A percentile compares a stretch with the other conserved stretches of the same genome.
Evolutionary conservation across 2,888 invertebrate species (phyloP).

Genomic region (Microdon myrmicae): DNA sequence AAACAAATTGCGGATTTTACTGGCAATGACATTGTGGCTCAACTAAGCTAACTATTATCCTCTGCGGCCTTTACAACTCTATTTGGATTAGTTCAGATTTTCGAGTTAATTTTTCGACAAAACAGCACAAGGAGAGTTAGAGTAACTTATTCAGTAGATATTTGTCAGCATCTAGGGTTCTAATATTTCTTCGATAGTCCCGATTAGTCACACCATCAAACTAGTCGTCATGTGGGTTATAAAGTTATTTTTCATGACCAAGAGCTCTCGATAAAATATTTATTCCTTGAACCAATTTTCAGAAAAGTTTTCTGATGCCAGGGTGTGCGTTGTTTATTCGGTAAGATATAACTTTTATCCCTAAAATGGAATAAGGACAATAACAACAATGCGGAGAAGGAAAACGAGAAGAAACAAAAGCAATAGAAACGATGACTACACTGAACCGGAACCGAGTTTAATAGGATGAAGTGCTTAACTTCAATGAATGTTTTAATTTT

Average conservation of each 20-base stretch:
- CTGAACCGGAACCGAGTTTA: slow-evolving; percentile 21
- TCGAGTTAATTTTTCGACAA: slow-evolving; percentile 2
- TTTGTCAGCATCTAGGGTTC: no score
- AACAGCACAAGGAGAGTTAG: background rate
- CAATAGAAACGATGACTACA: no score
- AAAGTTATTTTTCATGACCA: slow-evolving; percentile 31
- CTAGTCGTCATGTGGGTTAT: slow-evolving; percentile 9
- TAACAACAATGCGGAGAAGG: no score
- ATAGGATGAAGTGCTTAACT: slow-evolving; percentile 40
- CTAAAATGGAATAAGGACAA: no score
- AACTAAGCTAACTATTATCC: no score
- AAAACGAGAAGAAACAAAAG: background rate
- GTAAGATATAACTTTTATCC: no score
- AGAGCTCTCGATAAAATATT: slow-evolving; percentile 30
- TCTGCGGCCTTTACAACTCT: no score
- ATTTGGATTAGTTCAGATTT: slow-evolving; percentile 16
- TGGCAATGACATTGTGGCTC: no score
- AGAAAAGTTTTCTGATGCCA: slow-evolving; percentile 19
- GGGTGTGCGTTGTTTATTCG: slow-evolving; percentile 16
- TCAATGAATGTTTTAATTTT: slow-evolving; percentile 43
- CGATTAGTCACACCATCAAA: slow-evolving; percentile 18
- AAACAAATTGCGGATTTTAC: no score
- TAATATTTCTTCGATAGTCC: no score
- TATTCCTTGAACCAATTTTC: slow-evolving; percentile 29
- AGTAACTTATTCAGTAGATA: slow-evolving; percentile 3